Evolutionary conservation across 2,113 vertebrate genomes (phyloP).

Genomic region (Larimichthys polyactis): DNA sequence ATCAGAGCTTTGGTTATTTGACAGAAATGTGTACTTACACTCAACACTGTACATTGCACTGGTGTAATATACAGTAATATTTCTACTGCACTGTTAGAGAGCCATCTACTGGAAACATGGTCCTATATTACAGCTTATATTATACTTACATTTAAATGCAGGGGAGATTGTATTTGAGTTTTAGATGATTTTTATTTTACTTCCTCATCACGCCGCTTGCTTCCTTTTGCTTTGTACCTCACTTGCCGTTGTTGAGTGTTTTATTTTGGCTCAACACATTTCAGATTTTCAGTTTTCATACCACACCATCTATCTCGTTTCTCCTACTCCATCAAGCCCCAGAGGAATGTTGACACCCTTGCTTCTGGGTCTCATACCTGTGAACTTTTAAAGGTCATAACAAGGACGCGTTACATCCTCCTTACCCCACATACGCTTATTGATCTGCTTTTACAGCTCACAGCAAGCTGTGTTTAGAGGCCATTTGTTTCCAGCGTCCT

Average conservation of each 20-base stretch:
- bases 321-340: neutral
- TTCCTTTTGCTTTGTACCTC: neutral
- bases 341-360: neutral
- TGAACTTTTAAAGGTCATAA: constrained; percentile 46
- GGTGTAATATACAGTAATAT: constrained; percentile 1
- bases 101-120: constrained; percentile 72
- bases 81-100: constrained; percentile 49
- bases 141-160: neutral
- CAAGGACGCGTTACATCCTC: constrained; percentile 43
- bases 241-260: neutral
- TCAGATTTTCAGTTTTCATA: neutral
- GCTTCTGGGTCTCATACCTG: constrained; percentile 10
- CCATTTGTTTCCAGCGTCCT: constrained; percentile 27
- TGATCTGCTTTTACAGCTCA: constrained; percentile 61
- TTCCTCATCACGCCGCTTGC: neutral
- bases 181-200: neutral
- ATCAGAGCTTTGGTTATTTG: constrained; percentile 9
- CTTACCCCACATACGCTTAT: neutral
- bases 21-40: neutral
- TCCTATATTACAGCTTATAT: constrained; percentile 29
- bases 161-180: too few relatives aligned
- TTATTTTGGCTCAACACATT: neutral
- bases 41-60: neutral
- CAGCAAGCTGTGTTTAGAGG: constrained; percentile 61
- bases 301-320: accelerated